phyloP scores from a whole-genome alignment of 2,113 vertebrate species.

The Sorex araneus region DNA sequence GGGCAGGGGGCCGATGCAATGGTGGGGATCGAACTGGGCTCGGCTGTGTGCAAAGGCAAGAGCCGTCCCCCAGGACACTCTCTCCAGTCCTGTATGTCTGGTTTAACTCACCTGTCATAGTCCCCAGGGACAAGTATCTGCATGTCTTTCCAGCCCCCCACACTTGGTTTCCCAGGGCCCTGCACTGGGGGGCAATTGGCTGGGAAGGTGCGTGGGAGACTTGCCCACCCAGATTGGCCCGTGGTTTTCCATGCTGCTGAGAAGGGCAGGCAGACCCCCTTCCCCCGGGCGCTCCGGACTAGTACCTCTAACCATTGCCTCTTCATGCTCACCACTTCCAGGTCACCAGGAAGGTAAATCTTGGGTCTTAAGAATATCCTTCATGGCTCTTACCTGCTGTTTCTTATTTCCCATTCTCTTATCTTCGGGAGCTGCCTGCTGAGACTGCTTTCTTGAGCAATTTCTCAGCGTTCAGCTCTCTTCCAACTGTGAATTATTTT shows the following conservation, averaged over 20 bases:
- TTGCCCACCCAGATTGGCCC: neutral
- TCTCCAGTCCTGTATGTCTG: too few species aligned
- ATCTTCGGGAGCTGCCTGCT: neutral
- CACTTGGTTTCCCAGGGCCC: neutral
- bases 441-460: neutral
- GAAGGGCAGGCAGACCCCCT: neutral
- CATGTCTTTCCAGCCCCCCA: too few species aligned
- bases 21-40: too few species aligned
- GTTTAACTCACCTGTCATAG: neutral
- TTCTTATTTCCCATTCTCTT: neutral
- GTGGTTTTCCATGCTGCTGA: neutral
- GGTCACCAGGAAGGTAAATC: neutral
- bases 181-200: neutral
- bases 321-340: neutral
- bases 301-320: neutral
- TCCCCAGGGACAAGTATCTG: neutral
- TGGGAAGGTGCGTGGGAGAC: neutral
- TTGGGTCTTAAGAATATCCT: neutral
- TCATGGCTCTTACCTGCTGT: slow-evolving; percentile 4
- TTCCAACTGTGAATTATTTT: neutral
- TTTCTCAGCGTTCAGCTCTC: neutral
- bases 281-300: neutral
- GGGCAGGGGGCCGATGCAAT: too few species aligned
- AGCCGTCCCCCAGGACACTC: too few species aligned
- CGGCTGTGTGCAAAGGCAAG: too few species aligned